Base-by-base conservation (phyloP, 2,888 invertebrate genomes). In the Allygus modestus region DNA sequence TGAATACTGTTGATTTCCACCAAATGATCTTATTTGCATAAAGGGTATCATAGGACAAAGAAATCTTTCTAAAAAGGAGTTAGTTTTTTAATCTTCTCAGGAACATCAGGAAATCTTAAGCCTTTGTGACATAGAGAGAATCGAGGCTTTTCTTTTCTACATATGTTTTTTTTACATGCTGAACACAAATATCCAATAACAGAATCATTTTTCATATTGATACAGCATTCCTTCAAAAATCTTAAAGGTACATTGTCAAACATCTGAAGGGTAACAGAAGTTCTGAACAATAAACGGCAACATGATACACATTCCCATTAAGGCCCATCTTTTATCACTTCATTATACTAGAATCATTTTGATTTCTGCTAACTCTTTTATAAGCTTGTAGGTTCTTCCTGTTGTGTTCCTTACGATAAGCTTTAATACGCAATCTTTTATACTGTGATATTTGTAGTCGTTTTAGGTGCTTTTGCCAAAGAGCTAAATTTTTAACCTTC, bases 41-140 rank as follows among this genome's bases (percentile, higher is more conserved):
- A 85, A 85, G 0, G 82, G 82, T 17, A 85, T 84, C 28, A 31
- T 79, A 28, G 82, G 81, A n/a, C 84, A 58, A 0, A 84, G 11
- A 79, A 85, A 77, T 12, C 84, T 69, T 33, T 58, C 54, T 85
- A 84, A 1, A 84, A 31, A 26, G 71, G 84, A 12, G 79, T 84
- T 20, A 85, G 31, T 2, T 31, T 65, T 33, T 26, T 75, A 31
- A 85, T n/a, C 20, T 26, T 43, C 12, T 37, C 20, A 23, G 84
- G 75, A 37, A 85, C 28, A 0, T 31, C n/a, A 20, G 73, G 84
- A 46, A 84, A 85, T 4, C 17, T 1, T 12, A 85, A 26, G 11
- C 65, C 79, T 23, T 31, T 20, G 20, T 58, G 41, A 82, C 65
- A 61, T 26, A 51, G 15, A 23, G 81, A 51, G 20, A 54, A 54